Conservation (phyloP, 2,113 vertebrate species). For the Butorides virescens region DNA sequence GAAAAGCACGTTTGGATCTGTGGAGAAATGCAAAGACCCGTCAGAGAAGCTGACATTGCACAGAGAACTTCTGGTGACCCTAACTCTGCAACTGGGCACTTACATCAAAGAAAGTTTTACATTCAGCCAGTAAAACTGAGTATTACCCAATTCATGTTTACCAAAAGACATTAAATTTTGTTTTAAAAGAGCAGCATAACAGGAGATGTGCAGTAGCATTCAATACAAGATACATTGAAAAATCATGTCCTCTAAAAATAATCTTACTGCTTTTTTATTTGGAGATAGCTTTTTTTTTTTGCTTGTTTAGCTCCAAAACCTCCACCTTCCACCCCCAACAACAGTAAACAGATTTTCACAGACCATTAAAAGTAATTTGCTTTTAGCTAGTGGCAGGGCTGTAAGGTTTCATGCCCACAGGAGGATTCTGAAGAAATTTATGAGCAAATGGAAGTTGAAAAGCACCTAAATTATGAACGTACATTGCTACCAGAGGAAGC, state of each 20-base stretch:
- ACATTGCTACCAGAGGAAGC: constrained; percentile 48
- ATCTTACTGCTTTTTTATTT: not conserved
- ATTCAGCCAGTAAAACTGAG: not conserved
- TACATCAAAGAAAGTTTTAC: not conserved
- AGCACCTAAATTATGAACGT: constrained; percentile 54
- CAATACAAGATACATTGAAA: not conserved
- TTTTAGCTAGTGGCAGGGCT: constrained; percentile 5
- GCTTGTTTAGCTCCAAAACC: constrained; percentile 3
- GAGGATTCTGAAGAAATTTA: constrained; percentile 53
- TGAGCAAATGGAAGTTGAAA: constrained; percentile 47
- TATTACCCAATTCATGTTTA: not conserved
- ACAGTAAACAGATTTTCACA: constrained; percentile 26
- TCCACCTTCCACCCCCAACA: not conserved
- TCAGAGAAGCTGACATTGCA: not conserved
- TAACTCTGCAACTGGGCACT: not conserved
- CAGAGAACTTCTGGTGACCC: not conserved
- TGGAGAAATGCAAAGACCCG: constrained; percentile 31
- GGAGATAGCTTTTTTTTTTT: not conserved
- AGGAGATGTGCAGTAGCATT: not conserved
- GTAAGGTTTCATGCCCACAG: not conserved
- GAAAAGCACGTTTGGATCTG: constrained; percentile 88
- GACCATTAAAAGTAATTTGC: constrained; percentile 30
- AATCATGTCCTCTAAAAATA: constrained; percentile 7
- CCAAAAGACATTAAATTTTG: not conserved
- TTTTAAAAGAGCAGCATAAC: not conserved